Base-by-base conservation (phyloP, 2,797 vertebrate species). In the Mastacembelus armatus region DNA sequence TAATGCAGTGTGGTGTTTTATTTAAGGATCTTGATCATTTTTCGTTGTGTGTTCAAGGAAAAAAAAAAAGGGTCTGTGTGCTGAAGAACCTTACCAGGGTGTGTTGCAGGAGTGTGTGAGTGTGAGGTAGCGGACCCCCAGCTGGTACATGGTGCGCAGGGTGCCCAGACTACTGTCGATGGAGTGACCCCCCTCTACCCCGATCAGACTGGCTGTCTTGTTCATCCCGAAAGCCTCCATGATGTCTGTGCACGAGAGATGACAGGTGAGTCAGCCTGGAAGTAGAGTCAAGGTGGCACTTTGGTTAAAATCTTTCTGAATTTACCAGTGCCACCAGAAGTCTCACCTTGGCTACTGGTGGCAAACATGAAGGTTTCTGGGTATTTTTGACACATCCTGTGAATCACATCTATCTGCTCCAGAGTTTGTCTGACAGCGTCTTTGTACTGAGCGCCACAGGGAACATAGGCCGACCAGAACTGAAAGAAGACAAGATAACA, bases 21-120 rank as follows among this genome's bases (percentile, higher is more conserved):
- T n/a, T n/a, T n/a, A n/a, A n/a, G n/a, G n/a, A n/a, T n/a, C n/a
- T n/a, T n/a, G n/a, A n/a, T n/a, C n/a, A n/a, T n/a, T n/a, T n/a
- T n/a, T n/a, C n/a, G n/a, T 33, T 44, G 22, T 55, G 22, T 35
- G 38, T 48, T n/a, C n/a, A n/a, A n/a, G n/a, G n/a, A n/a, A n/a
- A n/a, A n/a, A n/a, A n/a, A n/a, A n/a, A n/a, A 42, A 33, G 9
- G 12, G 2, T 10, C 14, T 27, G 1, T 6, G 6, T 30, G 18
- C 4, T 39, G n/a, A 7, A 33, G n/a, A 22, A 19, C 44, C 90
- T 92, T 81, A 98, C 97, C 97, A 99, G 40, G 97, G 97, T 0
- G 96, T 97, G 92, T 96, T 98, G 86, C 98, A 99, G 90, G 91
- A 97, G 86, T 99, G 96, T n/a, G 96, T 97, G 42, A 98, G 94